Base-by-base conservation (phyloP, 1,140 invertebrate species). In the Calephelis nemesis region DNA sequence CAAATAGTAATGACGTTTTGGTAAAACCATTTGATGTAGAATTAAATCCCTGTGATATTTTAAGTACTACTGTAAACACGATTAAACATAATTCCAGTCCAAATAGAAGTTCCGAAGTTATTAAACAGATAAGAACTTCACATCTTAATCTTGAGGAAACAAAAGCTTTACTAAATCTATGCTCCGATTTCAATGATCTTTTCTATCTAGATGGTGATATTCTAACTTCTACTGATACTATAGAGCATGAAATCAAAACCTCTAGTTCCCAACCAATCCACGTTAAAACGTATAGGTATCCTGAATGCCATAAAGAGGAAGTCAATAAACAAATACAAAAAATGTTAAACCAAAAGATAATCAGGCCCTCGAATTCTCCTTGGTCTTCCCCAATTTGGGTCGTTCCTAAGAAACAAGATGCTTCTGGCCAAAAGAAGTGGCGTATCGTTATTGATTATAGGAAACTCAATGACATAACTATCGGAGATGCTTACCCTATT, bases 331-430 rank as follows among this genome's bases (percentile, higher is more conserved):
- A 49, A 10, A 49, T 49, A 49, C 47, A 49, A 1, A 49, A 49
- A 49, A 49, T 49, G 47, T 12, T 49, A 49, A n/a, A 49, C n/a
- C 47, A 49, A 49, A 49, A 49, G 9, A 49, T 49, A 49, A 49
- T 49, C 47, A 49, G n/a, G 10, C 47, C 47, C 1, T 49, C 47
- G 0, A 49, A 11, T 49, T 49, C 47, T 10, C 15, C 15, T 19
- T 19, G 15, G 15, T 19, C 15, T 19, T 19, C 15, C 15, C 15
- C 15, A 19, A 19, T 19, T 19, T 19, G 15, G 15, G 15, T 19
- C 15, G 15, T 19, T 19, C 15, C 15, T 19, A 19, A 19, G 15
- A 19, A 19, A 19, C 15, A 19, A 19, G 15, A 19, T 19, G 15
- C 15, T 19, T 19, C 15, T 19, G 15, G 15, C 15, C 15, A 19